A percentile compares a stretch with the other conserved stretches of the same genome.
phyloP scores from a whole-genome alignment of 2,113 vertebrate genomes.

The Pseudorectes ferrugineus region DNA sequence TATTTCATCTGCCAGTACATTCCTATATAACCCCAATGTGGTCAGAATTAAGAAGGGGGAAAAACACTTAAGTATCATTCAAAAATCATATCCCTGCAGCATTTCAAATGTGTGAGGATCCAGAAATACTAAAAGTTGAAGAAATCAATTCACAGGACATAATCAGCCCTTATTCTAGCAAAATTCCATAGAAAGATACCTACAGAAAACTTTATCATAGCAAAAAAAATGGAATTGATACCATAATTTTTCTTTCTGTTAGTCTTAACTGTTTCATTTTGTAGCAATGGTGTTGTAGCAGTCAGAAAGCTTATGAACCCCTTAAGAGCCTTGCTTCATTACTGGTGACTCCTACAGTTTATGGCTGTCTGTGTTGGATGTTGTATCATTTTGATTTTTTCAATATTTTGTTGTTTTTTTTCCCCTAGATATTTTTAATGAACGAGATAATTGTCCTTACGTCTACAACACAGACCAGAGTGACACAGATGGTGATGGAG shows the following conservation, averaged over 20 bases:
- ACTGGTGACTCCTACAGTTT: not conserved
- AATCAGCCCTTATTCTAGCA: not conserved
- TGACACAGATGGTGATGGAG: conserved; percentile 91
- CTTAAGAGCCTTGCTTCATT: not conserved
- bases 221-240: not conserved
- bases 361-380: not conserved
- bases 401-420: not conserved
- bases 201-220: not conserved
- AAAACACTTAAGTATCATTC: not conserved
- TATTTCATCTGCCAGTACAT: not conserved
- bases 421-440: conserved; percentile 87
- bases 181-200: not conserved
- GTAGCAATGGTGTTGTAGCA: not conserved
- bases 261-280: not conserved
- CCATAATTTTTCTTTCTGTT: not conserved
- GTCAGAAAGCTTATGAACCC: not conserved
- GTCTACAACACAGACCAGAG: conserved; percentile 95
- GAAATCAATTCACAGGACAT: not conserved
- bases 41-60: not conserved
- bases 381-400: not conserved
- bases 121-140: not conserved
- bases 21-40: not conserved
- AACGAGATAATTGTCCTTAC: conserved; percentile 92
- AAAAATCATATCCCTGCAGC: not conserved
- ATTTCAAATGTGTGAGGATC: not conserved